Percentiles rank a stretch among this genome's conserved stretches.
Evolutionary conservation across 2,888 invertebrate genomes (phyloP).

Genomic region (Drosophila borborema): DNA sequence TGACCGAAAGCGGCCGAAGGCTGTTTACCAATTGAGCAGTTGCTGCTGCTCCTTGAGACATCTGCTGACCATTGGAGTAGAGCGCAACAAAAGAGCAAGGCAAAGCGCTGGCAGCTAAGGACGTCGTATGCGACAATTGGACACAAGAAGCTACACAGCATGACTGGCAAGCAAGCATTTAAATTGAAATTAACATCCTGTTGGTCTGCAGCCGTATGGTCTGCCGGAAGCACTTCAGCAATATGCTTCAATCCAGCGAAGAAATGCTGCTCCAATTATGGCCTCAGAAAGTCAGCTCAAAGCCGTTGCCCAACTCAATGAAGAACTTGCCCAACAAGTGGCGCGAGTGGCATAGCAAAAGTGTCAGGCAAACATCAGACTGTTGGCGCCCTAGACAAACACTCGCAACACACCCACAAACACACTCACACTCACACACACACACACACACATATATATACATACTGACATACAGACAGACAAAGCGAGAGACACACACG

Average conservation of each 20-base stretch:
- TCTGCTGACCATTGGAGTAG: slow-evolving; percentile 36
- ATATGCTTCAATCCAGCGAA: slow-evolving; percentile 29
- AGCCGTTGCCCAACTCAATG: slow-evolving; percentile 41
- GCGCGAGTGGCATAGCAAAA: slow-evolving; percentile 66
- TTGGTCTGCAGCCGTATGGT: slow-evolving; percentile 42
- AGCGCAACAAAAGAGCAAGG: slow-evolving; percentile 37
- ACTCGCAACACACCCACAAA: slow-evolving; percentile 36
- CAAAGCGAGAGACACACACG: slow-evolving; percentile 61
- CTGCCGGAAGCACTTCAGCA: slow-evolving; percentile 53
- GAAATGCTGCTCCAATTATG: slow-evolving; percentile 66
- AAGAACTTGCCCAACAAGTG: slow-evolving; percentile 70
- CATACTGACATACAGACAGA: slow-evolving; percentile 36
- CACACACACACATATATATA: not conserved
- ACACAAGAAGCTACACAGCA: slow-evolving; percentile 28
- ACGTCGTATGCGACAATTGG: slow-evolving; percentile 62
- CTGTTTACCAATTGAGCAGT: slow-evolving; percentile 37
- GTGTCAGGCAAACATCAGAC: slow-evolving; percentile 76
- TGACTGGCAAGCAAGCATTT: slow-evolving; percentile 61
- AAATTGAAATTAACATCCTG: slow-evolving; percentile 79
- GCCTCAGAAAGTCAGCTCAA: slow-evolving; percentile 58
- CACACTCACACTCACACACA: slow-evolving; percentile 16
- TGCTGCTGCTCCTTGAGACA: slow-evolving; percentile 47
- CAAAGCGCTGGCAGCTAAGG: slow-evolving; percentile 61
- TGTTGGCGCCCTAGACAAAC: slow-evolving; percentile 66
- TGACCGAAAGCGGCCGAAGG: slow-evolving; percentile 41